Evolutionary conservation across 2,888 invertebrate species (phyloP).

Genomic region (Leptothorax acervorum): DNA sequence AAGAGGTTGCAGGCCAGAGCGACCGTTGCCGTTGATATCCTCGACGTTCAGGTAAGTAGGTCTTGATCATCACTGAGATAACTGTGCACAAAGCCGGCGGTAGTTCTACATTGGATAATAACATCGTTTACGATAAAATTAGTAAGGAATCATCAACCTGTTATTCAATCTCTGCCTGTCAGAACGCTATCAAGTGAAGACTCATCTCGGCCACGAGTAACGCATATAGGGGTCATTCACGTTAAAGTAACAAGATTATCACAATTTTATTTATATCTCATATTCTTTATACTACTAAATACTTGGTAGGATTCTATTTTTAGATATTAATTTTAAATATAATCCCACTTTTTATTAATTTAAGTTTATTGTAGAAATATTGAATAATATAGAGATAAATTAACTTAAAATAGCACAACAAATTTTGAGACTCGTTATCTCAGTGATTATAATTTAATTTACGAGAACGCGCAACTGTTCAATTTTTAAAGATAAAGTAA

Average conservation of each 20-base stretch:
- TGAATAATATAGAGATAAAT: neutral
- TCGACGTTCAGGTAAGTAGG: slow-evolving; percentile 89
- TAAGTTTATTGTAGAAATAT: neutral
- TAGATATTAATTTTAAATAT: neutral
- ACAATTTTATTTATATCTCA: neutral
- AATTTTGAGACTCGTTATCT: neutral
- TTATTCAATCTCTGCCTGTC: slow-evolving; percentile 58
- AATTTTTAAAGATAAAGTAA: neutral
- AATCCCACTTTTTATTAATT: neutral
- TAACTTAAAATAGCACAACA: neutral
- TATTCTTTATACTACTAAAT: neutral
- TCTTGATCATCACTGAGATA: slow-evolving; percentile 59
- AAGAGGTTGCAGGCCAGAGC: slow-evolving; percentile 90
- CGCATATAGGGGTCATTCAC: neutral
- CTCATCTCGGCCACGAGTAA: neutral
- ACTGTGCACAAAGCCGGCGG: slow-evolving; percentile 53
- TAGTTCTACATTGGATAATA: slow-evolving; percentile 51
- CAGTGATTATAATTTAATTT: neutral
- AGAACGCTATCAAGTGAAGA: slow-evolving; percentile 27
- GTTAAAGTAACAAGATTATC: neutral
- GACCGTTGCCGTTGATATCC: slow-evolving; percentile 91
- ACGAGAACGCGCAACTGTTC: neutral
- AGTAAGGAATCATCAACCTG: slow-evolving; percentile 49
- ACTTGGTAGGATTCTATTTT: neutral
- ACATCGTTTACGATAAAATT: slow-evolving; percentile 50